Conservation (phyloP, 1,140 invertebrate genomes). For the Lordiphosa clarofinis region DNA sequence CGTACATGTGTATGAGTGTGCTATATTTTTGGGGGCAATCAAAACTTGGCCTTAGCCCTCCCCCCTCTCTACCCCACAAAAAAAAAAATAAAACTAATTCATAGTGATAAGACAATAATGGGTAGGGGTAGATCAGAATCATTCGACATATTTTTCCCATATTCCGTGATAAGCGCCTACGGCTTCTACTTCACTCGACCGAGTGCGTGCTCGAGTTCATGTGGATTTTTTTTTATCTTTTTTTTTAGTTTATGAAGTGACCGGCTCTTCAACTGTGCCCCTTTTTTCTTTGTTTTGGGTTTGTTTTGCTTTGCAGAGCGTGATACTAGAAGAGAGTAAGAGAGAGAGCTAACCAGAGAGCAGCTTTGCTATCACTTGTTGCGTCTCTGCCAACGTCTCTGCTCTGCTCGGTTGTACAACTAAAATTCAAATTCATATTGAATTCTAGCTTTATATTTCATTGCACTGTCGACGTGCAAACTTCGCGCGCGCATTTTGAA, state of each 20-base stretch:
- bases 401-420: slow-evolving; percentile 42
- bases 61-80: no score
- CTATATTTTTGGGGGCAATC: background rate
- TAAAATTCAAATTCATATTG: slow-evolving; percentile 69
- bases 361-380: slow-evolving; percentile 62
- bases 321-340: background rate
- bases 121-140: background rate
- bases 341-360: slow-evolving; percentile 1
- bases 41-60: background rate
- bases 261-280: slow-evolving; percentile 31
- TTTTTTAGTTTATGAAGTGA: slow-evolving; percentile 27
- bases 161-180: no score
- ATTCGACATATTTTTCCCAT: slow-evolving; percentile 1
- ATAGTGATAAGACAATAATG: no score
- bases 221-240: slow-evolving; percentile 18
- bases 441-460: slow-evolving; percentile 67
- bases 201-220: slow-evolving; percentile 1
- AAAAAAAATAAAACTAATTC: no score
- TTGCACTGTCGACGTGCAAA: slow-evolving; percentile 63
- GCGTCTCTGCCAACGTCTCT: slow-evolving; percentile 33
- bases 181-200: slow-evolving; percentile 19
- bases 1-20: background rate
- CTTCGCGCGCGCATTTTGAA: slow-evolving; percentile 37
- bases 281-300: slow-evolving; percentile 42
- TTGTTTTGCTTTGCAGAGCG: slow-evolving; percentile 28